Evolutionary conservation across 2,888 invertebrate genomes (phyloP), one percentile per base, ranked within the genome.

Genomic region (Catotricha subobsoleta): DNA sequence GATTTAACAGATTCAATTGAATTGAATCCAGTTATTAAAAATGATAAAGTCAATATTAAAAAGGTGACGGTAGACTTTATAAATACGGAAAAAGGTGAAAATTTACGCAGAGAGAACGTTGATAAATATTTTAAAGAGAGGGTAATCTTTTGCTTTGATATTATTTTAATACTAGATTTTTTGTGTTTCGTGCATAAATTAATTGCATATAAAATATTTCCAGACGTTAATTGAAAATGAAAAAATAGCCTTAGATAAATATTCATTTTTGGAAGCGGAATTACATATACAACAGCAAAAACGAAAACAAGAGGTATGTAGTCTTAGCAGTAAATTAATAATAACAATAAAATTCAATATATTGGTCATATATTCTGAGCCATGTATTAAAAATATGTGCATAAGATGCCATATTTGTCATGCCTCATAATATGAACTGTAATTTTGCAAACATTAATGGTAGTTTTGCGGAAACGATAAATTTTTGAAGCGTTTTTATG

Each of bases 251-350:
- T 13, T 39, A 4, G 43, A 45, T 25, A 45, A 35, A 27, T 40
- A 45, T 41, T 31, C 41, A 7, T 29, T 35, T 25, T 23, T 45
- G 7, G 45, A 45, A 28, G 43, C 41, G 4, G 36, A 41, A 42
- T 18, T 44, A 4, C 43, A 43, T 30, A 33, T 31, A 6, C 46
- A 46, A 34, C 53, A 52, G 42, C 44, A 48, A 36, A 46, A 49
- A 37, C 50, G 51, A 39, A 51, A 51, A 36, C 43, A 51, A 46
- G 48, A 51, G 46, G 51, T 51, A 27, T 23, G 9, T 23, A 16
- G n/a, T n/a, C n/a, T n/a, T n/a, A n/a, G n/a, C n/a, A n/a, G n/a
- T n/a, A n/a, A n/a, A n/a, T n/a, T n/a, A n/a, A n/a, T n/a, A n/a
- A n/a, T n/a, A n/a, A n/a, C n/a, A n/a, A n/a, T n/a, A n/a, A n/a